Base-by-base conservation (phyloP, 1,140 invertebrate genomes). In the Platyscapa corneri region DNA sequence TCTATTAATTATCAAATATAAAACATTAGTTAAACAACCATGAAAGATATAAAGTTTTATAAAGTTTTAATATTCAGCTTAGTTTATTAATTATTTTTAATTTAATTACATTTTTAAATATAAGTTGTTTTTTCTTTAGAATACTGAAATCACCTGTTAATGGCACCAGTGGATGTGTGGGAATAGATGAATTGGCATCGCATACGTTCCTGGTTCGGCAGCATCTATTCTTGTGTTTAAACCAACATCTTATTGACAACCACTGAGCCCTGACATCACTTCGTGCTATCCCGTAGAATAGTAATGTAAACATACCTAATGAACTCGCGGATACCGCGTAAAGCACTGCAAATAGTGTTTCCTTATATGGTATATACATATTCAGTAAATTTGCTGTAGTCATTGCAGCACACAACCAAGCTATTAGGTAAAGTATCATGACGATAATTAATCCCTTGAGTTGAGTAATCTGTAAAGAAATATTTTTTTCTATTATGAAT, bases 221-320 rank as follows among this genome's bases (percentile, higher is more conserved):
- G 86, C 95, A 95, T 75, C 92, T 88, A 85, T 94, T 94, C 88
- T 95, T 95, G 72, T 94, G 94, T 79, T 94, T 94, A 20, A 95
- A 88, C 92, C 95, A 95, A 82, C 95, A 95, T 30, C 94, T 93
- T 93, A 95, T 95, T 76, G 94, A 91, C 10, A 95, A 90, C 97
- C 97, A 97, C 32, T 96, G 95, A 0, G 94, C 94, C 78, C 97
- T 94, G 0, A 98, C 96, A 91, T 98, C 97, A 86, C 95, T 97
- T 37, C 97, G 93, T 0, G 96, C 96, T 56, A 98, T 94, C 78
- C 97, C 97, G 90, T 97, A 98, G 91, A 97, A 98, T 72, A 97
- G 95, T 20, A 98, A 90, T 39, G 97, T 95, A 90, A 98, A 98
- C n/a, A 96, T 93, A 0, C 97, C 97, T 75, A 98, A 93, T 23